These are phyloP conservation scores for Venturia canescens DNA, from an alignment of 1,140 invertebrate genomes.

Conservation along the genomic window DNA sequence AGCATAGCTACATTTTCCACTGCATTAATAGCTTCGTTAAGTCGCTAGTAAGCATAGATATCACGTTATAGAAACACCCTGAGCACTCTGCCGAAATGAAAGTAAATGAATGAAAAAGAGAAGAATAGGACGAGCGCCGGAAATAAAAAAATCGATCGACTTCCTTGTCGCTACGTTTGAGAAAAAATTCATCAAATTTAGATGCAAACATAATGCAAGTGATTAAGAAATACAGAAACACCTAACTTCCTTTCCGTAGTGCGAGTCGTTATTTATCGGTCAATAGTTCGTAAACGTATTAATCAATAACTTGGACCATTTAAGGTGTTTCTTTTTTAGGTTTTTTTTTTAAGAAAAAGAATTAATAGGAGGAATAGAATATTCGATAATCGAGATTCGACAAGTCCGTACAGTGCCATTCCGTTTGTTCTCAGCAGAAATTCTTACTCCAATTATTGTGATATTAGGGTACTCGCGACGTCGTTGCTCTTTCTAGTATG, in stretches of 20 bases:
- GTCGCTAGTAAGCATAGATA: slow-evolving; percentile 65
- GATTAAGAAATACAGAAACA: slow-evolving; percentile 9
- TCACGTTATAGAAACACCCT: slow-evolving; percentile 70
- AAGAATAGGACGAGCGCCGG: background rate
- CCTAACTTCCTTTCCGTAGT: slow-evolving; percentile 35
- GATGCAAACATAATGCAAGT: too few relatives aligned
- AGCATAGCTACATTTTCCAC: slow-evolving; percentile 50
- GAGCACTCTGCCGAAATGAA: slow-evolving; percentile 53
- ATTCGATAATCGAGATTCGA: slow-evolving; percentile 36
- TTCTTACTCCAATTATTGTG: slow-evolving; percentile 71
- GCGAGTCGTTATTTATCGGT: slow-evolving; percentile 24
- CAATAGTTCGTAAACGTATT: slow-evolving; percentile 10
- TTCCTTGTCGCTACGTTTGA: slow-evolving; percentile 48
- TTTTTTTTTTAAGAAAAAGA: slow-evolving; percentile 49
- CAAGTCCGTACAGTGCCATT: slow-evolving; percentile 68
- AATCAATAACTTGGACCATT: slow-evolving; percentile 16
- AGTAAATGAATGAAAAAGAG: background rate
- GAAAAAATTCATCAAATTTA: background rate
- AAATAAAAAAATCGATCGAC: slow-evolving; percentile 27
- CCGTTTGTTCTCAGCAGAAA: slow-evolving; percentile 70
- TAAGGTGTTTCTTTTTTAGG: slow-evolving; percentile 21
- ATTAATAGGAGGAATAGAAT: slow-evolving; percentile 48
- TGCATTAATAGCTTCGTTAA: slow-evolving; percentile 52
- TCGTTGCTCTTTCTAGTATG: slow-evolving; percentile 56
- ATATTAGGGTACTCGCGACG: slow-evolving; percentile 74